Evolutionary conservation across 2,888 invertebrate species (phyloP).

Genomic region (Oeneis ivallda): DNA sequence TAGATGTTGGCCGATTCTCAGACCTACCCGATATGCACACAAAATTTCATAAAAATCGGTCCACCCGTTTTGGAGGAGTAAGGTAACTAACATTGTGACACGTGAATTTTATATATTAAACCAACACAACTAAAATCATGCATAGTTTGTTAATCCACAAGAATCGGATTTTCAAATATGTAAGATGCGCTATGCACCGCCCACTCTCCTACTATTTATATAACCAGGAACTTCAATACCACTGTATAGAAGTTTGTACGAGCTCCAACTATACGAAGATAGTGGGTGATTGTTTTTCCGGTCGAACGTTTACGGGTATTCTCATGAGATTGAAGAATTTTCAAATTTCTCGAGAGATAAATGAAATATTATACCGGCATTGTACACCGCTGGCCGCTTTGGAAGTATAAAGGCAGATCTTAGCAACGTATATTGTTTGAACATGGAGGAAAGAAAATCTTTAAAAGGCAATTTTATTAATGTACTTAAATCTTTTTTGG

Average conservation of each 20-base stretch:
- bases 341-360: slow-evolving; percentile 34
- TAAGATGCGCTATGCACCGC: not conserved
- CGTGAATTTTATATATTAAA: too few species aligned
- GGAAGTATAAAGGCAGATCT: not conserved
- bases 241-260: not conserved
- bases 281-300: slow-evolving; percentile 27
- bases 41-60: too few species aligned
- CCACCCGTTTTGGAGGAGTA: too few species aligned
- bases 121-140: too few species aligned
- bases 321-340: slow-evolving; percentile 34
- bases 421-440: slow-evolving; percentile 4
- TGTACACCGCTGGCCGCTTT: slow-evolving; percentile 4
- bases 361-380: slow-evolving; percentile 35
- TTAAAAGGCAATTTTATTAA: too few species aligned
- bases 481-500: too few species aligned
- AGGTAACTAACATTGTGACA: too few species aligned
- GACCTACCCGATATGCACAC: too few species aligned
- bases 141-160: too few species aligned
- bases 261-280: slow-evolving; percentile 9
- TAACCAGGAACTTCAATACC: not conserved
- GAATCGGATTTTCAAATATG: too few species aligned
- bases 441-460: not conserved
- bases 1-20: too few species aligned
- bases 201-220: not conserved
- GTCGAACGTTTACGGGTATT: slow-evolving; percentile 26